A percentile compares a stretch with the other conserved stretches of the same genome.
Conservation (phyloP, 37 sponge, comb jelly and placozoan genomes). For the Ephydatia muelleri region DNA sequence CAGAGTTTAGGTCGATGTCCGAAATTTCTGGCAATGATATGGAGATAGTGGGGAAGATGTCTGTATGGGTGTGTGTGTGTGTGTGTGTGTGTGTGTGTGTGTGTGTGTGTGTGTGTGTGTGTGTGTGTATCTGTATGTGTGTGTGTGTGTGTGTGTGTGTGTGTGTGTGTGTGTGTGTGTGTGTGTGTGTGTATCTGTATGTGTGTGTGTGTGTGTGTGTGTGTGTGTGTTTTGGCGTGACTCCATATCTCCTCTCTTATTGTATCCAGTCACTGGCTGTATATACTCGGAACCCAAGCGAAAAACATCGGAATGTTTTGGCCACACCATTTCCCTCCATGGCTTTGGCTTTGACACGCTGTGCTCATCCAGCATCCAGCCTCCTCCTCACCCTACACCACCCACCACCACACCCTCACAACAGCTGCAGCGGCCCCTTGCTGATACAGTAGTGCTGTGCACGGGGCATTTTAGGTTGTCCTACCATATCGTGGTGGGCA, state of each 20-base stretch:
- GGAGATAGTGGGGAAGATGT: too few relatives aligned
- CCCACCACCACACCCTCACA: neutral
- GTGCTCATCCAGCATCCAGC: neutral
- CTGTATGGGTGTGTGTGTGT: too few relatives aligned
- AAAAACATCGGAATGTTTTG: constrained; percentile 43
- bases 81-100: too few relatives aligned
- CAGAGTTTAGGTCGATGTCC: too few relatives aligned
- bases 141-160: too few relatives aligned
- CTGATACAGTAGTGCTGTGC: neutral
- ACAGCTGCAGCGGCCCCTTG: neutral
- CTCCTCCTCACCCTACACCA: neutral
- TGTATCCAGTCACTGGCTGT: constrained; percentile 43
- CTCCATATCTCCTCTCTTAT: too few relatives aligned
- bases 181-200: neutral
- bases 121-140: too few relatives aligned
- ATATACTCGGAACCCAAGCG: constrained; percentile 26
- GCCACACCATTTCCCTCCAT: constrained; percentile 28
- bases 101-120: too few relatives aligned
- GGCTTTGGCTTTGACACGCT: constrained; percentile 37
- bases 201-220: too few relatives aligned
- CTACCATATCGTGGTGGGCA: constrained; percentile 30
- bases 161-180: neutral
- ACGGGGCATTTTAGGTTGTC: constrained; percentile 12
- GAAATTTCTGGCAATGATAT: too few relatives aligned
- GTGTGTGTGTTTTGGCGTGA: too few relatives aligned